These are phyloP conservation scores for Egretta garzetta DNA, from an alignment of 2,113 vertebrate genomes.

Conservation along the genomic window DNA sequence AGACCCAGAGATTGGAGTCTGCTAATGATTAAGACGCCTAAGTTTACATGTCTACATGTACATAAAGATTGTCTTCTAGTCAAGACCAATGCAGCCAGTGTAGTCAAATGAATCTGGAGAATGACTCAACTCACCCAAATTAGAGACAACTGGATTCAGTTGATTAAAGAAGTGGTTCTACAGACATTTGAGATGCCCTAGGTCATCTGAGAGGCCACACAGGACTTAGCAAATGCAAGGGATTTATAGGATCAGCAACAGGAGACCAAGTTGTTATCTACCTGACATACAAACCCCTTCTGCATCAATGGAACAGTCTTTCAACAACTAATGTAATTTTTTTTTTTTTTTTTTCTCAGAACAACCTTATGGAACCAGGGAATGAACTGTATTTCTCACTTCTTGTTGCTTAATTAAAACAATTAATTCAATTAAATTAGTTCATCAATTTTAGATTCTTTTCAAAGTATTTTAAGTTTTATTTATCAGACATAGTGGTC, in stretches of 20 bases:
- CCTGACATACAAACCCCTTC: neutral
- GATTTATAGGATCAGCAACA: too few species aligned
- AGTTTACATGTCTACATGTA: neutral
- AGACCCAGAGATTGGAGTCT: neutral
- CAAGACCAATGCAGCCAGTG: neutral
- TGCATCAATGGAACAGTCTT: neutral
- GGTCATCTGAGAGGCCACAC: neutral
- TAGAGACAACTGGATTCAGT: neutral
- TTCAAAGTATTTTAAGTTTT: neutral
- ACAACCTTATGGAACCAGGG: neutral
- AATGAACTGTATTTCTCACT: neutral
- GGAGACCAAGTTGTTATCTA: neutral
- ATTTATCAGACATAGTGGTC: neutral
- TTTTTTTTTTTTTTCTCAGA: neutral
- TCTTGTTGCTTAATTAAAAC: neutral
- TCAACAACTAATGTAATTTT: neutral
- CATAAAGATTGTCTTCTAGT: neutral
- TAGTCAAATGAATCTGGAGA: neutral
- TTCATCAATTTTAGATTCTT: neutral
- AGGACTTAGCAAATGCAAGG: neutral
- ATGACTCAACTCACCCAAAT: neutral
- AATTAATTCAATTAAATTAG: neutral
- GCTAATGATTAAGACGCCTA: neutral
- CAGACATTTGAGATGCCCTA: neutral
- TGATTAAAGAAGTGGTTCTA: neutral